Conservation (phyloP, 2,113 vertebrate genomes). For the Egretta garzetta region DNA sequence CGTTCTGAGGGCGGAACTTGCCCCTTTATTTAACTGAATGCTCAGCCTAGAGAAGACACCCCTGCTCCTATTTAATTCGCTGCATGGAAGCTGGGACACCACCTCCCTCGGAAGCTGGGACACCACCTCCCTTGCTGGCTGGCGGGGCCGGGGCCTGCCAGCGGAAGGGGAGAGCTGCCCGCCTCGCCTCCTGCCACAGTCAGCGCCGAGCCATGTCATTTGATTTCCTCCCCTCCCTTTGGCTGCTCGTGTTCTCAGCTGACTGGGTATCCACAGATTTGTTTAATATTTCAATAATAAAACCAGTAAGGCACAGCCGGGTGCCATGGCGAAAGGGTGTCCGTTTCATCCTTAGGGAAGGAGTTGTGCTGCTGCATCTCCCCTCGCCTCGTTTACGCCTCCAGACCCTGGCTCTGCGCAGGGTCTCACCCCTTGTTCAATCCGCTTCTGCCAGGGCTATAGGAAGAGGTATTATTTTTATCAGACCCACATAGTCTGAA, state of each 20-base stretch:
- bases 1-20: conserved; percentile 35
- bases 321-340: not conserved
- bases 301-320: not conserved
- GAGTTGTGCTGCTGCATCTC: not conserved
- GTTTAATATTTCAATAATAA: conserved; percentile 23
- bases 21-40: not conserved
- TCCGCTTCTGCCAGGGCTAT: not conserved
- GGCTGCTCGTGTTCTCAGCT: not conserved
- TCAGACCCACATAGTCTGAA: not conserved
- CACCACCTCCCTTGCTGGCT: not conserved
- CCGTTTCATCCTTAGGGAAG: not conserved
- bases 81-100: not conserved
- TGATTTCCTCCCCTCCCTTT: not conserved
- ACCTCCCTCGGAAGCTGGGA: not conserved
- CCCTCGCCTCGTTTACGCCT: not conserved
- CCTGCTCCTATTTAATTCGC: not conserved
- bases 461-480: not conserved
- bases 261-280: not conserved
- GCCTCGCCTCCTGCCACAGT: not conserved
- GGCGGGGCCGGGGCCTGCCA: accelerated
- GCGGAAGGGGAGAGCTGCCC: not conserved
- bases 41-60: not conserved
- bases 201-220: not conserved
- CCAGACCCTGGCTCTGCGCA: not conserved
- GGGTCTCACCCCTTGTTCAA: not conserved